A percentile compares a stretch with the other conserved stretches of the same genome.
Conservation (phyloP, 2,797 vertebrate species). For the Naso thynnoides region DNA sequence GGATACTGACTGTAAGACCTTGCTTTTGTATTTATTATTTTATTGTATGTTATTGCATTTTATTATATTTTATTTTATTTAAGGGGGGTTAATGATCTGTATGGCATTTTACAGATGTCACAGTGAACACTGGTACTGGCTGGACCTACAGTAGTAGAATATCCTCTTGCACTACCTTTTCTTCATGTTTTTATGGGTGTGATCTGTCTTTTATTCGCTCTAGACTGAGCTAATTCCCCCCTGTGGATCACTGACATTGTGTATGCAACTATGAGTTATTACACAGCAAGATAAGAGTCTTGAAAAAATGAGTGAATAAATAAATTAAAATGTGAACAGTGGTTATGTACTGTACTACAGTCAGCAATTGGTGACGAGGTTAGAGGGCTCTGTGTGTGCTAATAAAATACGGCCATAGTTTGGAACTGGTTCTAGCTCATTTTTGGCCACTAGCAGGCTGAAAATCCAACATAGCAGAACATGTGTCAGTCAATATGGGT, state of each 20-base stretch:
- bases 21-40: neutral
- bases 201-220: constrained; percentile 6
- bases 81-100: no score
- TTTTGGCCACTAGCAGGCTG: no score
- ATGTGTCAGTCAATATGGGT: neutral
- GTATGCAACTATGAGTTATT: no score
- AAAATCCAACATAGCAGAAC: constrained; percentile 8
- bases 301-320: constrained; percentile 5
- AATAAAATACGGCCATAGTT: neutral
- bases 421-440: no score
- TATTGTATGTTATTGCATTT: no score
- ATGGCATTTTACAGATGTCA: no score
- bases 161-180: constrained; percentile 23
- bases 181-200: constrained; percentile 17
- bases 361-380: neutral
- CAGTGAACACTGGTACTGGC: constrained; percentile 1
- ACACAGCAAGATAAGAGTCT: no score
- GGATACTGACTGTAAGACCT: neutral
- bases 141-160: constrained; percentile 4
- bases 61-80: no score
- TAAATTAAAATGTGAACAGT: neutral
- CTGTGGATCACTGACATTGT: constrained; percentile 22
- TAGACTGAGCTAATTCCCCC: constrained; percentile 3
- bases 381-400: neutral
- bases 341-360: neutral